phyloP scores from a whole-genome alignment of 2,888 invertebrate genomes.

The Schrankia costaestrigalis region DNA sequence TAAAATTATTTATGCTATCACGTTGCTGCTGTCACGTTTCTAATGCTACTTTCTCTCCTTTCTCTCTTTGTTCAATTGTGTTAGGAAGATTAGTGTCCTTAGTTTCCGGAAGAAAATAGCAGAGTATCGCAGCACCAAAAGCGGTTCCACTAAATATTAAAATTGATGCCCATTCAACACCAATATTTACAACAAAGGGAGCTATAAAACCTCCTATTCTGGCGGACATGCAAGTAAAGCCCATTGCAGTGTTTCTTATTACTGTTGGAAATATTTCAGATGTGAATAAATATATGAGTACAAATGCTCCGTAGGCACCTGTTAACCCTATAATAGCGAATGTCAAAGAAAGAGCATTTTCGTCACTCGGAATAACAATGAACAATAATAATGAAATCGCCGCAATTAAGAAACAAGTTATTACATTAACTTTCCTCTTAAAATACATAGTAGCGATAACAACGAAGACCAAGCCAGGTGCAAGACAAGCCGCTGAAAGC shows the following conservation, averaged over 20 bases:
- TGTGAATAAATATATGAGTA: conserved; percentile 85
- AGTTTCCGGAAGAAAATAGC: conserved; percentile 65
- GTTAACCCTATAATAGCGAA: conserved; percentile 88
- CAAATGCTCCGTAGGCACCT: conserved; percentile 85
- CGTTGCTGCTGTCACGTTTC: no score
- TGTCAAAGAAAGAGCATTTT: conserved; percentile 76
- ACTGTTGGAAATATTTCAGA: conserved; percentile 91
- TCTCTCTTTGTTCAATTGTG: conserved; percentile 60
- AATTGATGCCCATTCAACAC: conserved; percentile 62
- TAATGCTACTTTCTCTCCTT: no score
- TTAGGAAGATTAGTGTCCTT: conserved; percentile 60
- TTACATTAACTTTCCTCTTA: conserved; percentile 52
- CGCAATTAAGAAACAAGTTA: conserved; percentile 50
- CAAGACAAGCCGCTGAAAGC: conserved; percentile 78
- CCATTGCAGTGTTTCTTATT: conserved; percentile 88
- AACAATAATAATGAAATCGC: conserved; percentile 57
- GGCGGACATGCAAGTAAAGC: conserved; percentile 85
- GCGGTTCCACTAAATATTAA: conserved; percentile 59
- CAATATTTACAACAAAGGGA: conserved; percentile 83
- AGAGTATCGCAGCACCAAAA: conserved; percentile 54
- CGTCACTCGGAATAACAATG: conserved; percentile 51
- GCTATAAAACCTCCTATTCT: conserved; percentile 85
- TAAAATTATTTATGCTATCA: no score
- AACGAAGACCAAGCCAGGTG: conserved; percentile 54
- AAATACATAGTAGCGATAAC: conserved; percentile 53